phyloP scores from a whole-genome alignment of 2,888 invertebrate genomes.

The Fragum sueziense region DNA sequence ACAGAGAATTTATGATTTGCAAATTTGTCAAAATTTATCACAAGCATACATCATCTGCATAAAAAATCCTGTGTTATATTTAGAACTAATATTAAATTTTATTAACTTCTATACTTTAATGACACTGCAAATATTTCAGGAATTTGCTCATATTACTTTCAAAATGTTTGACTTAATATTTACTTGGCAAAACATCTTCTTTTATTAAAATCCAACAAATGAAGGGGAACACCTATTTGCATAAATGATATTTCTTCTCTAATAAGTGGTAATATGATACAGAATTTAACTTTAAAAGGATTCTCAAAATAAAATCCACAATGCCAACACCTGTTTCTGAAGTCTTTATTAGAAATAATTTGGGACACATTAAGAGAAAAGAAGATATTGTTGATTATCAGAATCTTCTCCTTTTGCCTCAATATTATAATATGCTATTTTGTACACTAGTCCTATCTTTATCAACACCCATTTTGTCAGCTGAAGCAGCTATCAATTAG shows the following conservation, averaged over 20 bases:
- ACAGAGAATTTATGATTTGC: no score
- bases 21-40: background rate
- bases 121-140: background rate
- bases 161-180: background rate
- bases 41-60: background rate
- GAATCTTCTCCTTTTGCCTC: no score
- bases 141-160: background rate
- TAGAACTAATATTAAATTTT: background rate
- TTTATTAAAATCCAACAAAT: background rate
- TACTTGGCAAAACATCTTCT: background rate
- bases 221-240: constrained; percentile 9
- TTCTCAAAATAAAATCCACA: no score
- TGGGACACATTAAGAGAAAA: no score
- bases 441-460: no score
- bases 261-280: constrained; percentile 4
- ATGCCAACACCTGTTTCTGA: no score
- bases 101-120: background rate
- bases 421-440: no score
- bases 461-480: no score
- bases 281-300: background rate
- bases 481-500: no score
- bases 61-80: background rate
- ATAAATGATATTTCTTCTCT: constrained; percentile 2
- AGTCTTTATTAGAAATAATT: no score
- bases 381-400: no score